Evolutionary conservation across 2,888 invertebrate genomes (phyloP), one percentile per base, ranked within the genome.

Genomic region (Auanema sp.): DNA sequence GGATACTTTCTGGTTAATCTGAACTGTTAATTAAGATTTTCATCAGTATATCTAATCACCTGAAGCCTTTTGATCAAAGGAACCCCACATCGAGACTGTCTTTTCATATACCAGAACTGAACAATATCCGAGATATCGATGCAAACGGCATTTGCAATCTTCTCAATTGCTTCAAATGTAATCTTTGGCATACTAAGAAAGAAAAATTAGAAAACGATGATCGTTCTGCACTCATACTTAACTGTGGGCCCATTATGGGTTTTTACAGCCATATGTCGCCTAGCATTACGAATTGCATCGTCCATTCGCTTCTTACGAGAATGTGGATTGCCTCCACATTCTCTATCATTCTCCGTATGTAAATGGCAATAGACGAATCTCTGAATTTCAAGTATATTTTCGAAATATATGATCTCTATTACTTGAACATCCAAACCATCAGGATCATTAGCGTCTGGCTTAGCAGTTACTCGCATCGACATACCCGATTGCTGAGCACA

Each of bases 71-170:
- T 86, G 65, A 98, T 85, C 65, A 98, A 87, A 0, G 98, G 97
- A 10, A 96, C 96, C 0, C 98, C 98, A 83, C 96, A 95, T 56
- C 97, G 87, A 69, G 91, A 91, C 83, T 94, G 93, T 1, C 98
- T 87, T 85, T 98, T 98, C 50, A 97, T 86, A 3, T 93, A 96
- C 98, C 98, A 98, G 84, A 96, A 98, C 0, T 93, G 92, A 60
- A 96, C 90, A 14, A 98, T 87, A 2, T 93, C 88, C 83, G 91
- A 91, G 79, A 96, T 90, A 78, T 67, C 33, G 21, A 71, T 56
- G 12, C 64, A 55, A 0, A 62, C 64, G 16, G 57, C 58, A 5
- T 58, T 47, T 14, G 33, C 53, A 14, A 80, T 75, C 43, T 58
- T 49, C 10, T 65, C 61, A 16, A 78, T 63, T 51, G 62, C 66